Base-by-base conservation (phyloP, 2,888 invertebrate genomes). In the Hartigia nigra region DNA sequence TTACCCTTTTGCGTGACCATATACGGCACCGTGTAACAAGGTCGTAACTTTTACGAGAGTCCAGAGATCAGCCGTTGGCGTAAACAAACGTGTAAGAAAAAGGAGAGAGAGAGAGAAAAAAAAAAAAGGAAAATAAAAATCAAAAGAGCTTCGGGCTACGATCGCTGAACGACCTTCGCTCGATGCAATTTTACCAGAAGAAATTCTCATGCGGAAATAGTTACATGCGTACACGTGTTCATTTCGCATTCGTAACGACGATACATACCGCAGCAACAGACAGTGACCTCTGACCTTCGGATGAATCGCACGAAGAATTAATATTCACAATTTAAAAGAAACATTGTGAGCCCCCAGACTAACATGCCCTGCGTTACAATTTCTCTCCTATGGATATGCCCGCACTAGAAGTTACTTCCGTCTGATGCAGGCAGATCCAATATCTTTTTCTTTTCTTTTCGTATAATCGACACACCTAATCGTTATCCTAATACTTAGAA, bases 401-500 rank as follows among this genome's bases (percentile, higher is more conserved):
- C 14, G 72, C 72, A 34, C 32, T 12, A 72, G 31, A 72, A 72
- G 72, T 72, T 72, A 32, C 12, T 32, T 31, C 2, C 72, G 72
- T 72, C n/a, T 72, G 34, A n/a, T 34, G 34, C 72, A 72, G 34
- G 72, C 34, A 72, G 34, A 72, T 72, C 72, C 23, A 12, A 12
- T 70, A n/a, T 23, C 0, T 32, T 31, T 31, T 31, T 32, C 11
- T 32, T 72, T 70, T 23, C 72, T n/a, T 32, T 55, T 55, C 23
- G 55, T 1, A 55, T 55, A 55, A 55, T 55, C 55, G 55, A 55
- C 55, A 55, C 55, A 55, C 55, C 72, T 31, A 32, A 32, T 78
- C 36, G 14, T 23, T 81, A 80, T 75, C 70, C 74, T 81, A 78
- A 78, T 82, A 78, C 77, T 80, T 78, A 70, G 74, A 78, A 82